phyloP scores from a whole-genome alignment of 2,888 invertebrate genomes.

The Physocephala rufipes region DNA sequence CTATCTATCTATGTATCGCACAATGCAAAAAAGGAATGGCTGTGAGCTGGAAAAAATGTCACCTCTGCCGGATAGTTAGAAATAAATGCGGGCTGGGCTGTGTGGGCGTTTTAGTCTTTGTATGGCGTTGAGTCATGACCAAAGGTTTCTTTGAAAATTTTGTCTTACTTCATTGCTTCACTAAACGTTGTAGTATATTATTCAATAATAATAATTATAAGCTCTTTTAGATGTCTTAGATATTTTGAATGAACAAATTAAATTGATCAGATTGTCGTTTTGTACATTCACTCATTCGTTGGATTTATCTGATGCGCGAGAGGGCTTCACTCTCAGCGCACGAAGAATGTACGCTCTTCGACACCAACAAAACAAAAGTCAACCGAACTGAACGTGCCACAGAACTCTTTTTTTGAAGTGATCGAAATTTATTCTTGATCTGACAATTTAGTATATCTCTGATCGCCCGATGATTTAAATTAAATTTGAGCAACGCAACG shows the following conservation, averaged over 20 bases:
- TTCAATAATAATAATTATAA: neutral
- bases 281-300: too few relatives aligned
- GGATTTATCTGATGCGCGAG: constrained; percentile 1
- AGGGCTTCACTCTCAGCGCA: constrained; percentile 1
- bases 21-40: neutral
- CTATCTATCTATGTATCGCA: neutral
- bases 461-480: constrained; percentile 66
- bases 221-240: neutral
- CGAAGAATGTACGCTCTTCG: constrained; percentile 17
- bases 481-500: constrained; percentile 54
- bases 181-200: neutral
- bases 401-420: constrained; percentile 20
- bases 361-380: constrained; percentile 10
- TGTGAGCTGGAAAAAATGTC: neutral
- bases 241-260: too few relatives aligned
- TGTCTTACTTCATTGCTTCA: too few relatives aligned
- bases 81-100: constrained; percentile 7
- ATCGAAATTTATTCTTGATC: constrained; percentile 18
- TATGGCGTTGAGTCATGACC: constrained; percentile 26
- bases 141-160: neutral
- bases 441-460: constrained; percentile 59
- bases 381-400: neutral
- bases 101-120: constrained; percentile 20
- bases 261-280: neutral
- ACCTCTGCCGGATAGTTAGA: neutral